These are phyloP conservation scores for Andrena trimmerana DNA, from an alignment of 2,888 invertebrate species.

Conservation along the genomic window DNA sequence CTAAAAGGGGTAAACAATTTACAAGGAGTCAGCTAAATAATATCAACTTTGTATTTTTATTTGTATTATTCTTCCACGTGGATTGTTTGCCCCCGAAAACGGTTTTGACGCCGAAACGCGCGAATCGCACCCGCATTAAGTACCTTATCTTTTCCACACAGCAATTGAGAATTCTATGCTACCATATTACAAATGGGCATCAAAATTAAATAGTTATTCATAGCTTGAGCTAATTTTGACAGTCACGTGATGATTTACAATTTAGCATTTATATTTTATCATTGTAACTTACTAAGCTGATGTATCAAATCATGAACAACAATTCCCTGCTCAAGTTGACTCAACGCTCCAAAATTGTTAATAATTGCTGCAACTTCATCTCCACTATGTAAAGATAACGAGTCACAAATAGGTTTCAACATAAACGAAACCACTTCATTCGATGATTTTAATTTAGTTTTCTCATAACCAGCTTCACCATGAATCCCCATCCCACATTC, in stretches of 20 bases:
- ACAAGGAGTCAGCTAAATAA: too few relatives aligned
- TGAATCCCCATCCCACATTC: slow-evolving; percentile 88
- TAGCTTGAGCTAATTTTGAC: too few relatives aligned
- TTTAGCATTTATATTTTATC: neutral
- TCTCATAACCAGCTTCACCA: slow-evolving; percentile 86
- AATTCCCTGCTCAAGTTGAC: slow-evolving; percentile 91
- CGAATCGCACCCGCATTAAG: too few relatives aligned
- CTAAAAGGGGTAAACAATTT: too few relatives aligned
- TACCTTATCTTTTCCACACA: too few relatives aligned
- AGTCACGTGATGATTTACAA: neutral
- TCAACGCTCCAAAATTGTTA: slow-evolving; percentile 92
- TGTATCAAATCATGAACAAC: slow-evolving; percentile 88
- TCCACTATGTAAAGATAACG: slow-evolving; percentile 69
- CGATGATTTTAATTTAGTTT: slow-evolving; percentile 84
- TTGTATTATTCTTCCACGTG: too few relatives aligned
- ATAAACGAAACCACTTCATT: slow-evolving; percentile 86
- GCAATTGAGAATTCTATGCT: too few relatives aligned
- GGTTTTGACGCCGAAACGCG: too few relatives aligned
- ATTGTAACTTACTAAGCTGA: slow-evolving; percentile 87
- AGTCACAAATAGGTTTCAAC: slow-evolving; percentile 80
- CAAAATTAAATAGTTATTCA: too few relatives aligned
- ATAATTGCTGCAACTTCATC: slow-evolving; percentile 89
- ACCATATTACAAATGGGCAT: too few relatives aligned
- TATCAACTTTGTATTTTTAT: too few relatives aligned
- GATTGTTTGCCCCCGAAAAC: too few relatives aligned